These are phyloP conservation scores for Tetrax tetrax DNA, from an alignment of 2,113 vertebrate genomes.

Conservation along the genomic window DNA sequence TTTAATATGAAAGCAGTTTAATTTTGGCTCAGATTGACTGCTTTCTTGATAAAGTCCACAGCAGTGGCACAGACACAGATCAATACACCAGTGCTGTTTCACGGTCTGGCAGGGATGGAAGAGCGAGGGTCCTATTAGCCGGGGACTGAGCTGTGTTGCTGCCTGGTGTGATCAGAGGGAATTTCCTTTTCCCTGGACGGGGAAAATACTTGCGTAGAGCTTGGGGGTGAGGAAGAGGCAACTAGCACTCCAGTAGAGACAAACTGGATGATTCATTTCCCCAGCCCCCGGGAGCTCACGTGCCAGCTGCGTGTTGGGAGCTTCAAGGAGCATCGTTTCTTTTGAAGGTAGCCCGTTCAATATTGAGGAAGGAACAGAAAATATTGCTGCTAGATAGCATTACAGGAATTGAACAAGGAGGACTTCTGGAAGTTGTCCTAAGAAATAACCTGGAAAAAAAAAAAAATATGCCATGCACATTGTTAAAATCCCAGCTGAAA, in stretches of 20 bases:
- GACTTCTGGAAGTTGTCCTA: not conserved
- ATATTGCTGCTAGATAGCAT: not conserved
- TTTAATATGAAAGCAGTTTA: not conserved
- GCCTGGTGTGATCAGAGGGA: not conserved
- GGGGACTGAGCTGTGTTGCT: not conserved
- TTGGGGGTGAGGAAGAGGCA: not conserved
- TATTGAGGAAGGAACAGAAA: not conserved
- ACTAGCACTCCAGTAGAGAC: not conserved
- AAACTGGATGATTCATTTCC: not conserved
- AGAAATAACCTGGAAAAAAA: not conserved
- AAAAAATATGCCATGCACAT: not conserved
- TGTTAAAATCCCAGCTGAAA: not conserved
- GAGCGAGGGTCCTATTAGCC: not conserved
- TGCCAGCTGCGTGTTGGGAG: not conserved
- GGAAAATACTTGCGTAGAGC: not conserved
- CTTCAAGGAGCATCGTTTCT: not conserved
- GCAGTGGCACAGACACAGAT: not conserved
- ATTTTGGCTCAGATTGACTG: not conserved
- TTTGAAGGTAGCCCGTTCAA: not conserved
- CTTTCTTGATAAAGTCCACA: not conserved
- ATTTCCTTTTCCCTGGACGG: not conserved
- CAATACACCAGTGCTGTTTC: not conserved
- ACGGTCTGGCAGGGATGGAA: not conserved
- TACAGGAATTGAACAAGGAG: not conserved
- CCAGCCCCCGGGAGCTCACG: not conserved